phyloP scores from a whole-genome alignment of 1,140 invertebrate genomes.

The Panonychus citri region DNA sequence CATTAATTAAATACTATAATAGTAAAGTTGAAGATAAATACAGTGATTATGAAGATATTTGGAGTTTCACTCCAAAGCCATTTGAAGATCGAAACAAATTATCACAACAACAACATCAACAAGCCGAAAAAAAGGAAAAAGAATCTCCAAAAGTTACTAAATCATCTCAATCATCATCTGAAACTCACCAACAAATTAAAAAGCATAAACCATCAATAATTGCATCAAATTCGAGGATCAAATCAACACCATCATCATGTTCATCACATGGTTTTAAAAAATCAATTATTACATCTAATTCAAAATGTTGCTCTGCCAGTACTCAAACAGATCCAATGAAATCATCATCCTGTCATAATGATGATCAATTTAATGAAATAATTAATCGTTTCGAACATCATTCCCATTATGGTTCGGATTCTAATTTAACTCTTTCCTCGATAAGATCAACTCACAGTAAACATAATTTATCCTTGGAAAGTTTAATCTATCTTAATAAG shows the following conservation, averaged over 20 bases:
- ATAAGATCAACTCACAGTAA: no score
- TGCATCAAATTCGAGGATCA: no score
- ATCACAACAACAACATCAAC: not conserved
- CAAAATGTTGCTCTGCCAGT: not conserved
- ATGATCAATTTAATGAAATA: no score
- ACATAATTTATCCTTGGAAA: no score
- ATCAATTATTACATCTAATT: not conserved
- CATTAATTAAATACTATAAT: conserved; percentile 37
- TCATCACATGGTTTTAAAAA: not conserved
- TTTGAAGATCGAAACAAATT: not conserved
- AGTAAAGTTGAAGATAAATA: conserved; percentile 70
- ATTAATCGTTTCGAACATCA: no score
- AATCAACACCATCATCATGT: no score
- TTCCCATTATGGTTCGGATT: no score
- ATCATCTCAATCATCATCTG: not conserved
- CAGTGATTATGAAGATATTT: conserved; percentile 84
- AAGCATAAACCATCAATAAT: no score
- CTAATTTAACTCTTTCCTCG: no score
- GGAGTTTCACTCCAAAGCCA: conserved; percentile 26
- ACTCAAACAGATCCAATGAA: conserved; percentile 15
- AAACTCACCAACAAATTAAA: not conserved
- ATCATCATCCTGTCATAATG: no score
- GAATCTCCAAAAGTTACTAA: no score
- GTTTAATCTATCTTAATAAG: no score
- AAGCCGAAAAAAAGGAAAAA: not conserved